Evolutionary conservation across 2,888 invertebrate genomes (phyloP), one percentile per base, ranked within the genome.

Genomic region (Brachynemurus nebulosus): DNA sequence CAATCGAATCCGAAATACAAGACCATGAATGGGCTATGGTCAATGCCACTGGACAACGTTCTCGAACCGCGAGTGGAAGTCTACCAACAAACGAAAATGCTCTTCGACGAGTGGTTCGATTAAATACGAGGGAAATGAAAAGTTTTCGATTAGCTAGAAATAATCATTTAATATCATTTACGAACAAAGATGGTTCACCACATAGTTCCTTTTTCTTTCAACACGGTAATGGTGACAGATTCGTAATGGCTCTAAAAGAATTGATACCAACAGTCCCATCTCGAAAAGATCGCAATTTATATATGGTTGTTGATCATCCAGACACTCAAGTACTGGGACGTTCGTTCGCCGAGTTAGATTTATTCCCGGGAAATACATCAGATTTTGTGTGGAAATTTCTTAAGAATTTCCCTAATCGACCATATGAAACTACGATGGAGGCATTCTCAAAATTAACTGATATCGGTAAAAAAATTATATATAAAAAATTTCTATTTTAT

Each of bases 21-120:
- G 83, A 84, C 57, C 82, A 84, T 56, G 86, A 86, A 57, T 88
- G 89, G 89, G 83, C 86, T 1, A 70, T 88, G 45, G 86, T 88
- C 14, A 82, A 85, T 55, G 80, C 84, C 35, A 78, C 77, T 53
- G 78, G 76, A 44, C 74, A 76, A 45, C 69, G 78, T 43, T 72
- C 73, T 42, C 68, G 77, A 42, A 77, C 78, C 0, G 58, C 72
- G 4, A 75, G 75, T 53, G 74, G 72, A 11, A 72, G 66, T 54
- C 52, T 64, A 52, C 47, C 66, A 64, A 4, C 64, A 62, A 18
- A 55, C 47, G 50, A 69, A 42, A 62, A 63, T 38, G 56, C 62
- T 34, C 65, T 61, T 36, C 68, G 70, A 41, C 68, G 68, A 46
- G 66, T 64, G 14, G 63, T 80, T 41, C 70, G 71, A 51, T 69